A percentile compares a stretch with the other conserved stretches of the same genome.
Evolutionary conservation across 2,113 vertebrate species (phyloP).

Genomic region (Equus przewalskii): DNA sequence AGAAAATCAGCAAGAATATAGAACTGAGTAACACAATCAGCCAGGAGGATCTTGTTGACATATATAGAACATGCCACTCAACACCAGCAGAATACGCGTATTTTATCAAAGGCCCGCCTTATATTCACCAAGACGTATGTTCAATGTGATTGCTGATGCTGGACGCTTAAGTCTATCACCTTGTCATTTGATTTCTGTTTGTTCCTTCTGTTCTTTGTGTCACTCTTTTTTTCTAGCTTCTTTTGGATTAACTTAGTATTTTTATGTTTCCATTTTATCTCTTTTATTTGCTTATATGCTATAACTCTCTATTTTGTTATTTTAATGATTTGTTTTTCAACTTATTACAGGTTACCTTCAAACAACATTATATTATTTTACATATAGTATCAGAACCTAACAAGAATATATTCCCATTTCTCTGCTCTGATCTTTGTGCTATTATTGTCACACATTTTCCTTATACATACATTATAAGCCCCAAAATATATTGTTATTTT

Average conservation of each 20-base stretch:
- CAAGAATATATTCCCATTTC: neutral
- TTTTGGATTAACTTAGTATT: neutral
- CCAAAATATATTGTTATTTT: neutral
- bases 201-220: neutral
- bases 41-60: neutral
- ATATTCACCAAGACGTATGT: neutral
- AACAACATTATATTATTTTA: neutral
- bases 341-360: neutral
- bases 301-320: neutral
- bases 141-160: neutral
- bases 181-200: slow-evolving; percentile 9
- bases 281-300: neutral
- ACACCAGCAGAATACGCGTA: neutral
- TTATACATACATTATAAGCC: neutral
- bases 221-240: neutral
- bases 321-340: neutral
- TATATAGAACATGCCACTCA: neutral
- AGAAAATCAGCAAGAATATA: neutral
- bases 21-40: neutral
- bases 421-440: neutral
- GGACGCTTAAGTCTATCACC: neutral
- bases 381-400: neutral
- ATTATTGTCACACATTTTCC: neutral
- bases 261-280: neutral
- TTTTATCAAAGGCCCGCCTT: neutral